Conservation (phyloP, 2,113 vertebrate genomes). For the Scalopus aquaticus region DNA sequence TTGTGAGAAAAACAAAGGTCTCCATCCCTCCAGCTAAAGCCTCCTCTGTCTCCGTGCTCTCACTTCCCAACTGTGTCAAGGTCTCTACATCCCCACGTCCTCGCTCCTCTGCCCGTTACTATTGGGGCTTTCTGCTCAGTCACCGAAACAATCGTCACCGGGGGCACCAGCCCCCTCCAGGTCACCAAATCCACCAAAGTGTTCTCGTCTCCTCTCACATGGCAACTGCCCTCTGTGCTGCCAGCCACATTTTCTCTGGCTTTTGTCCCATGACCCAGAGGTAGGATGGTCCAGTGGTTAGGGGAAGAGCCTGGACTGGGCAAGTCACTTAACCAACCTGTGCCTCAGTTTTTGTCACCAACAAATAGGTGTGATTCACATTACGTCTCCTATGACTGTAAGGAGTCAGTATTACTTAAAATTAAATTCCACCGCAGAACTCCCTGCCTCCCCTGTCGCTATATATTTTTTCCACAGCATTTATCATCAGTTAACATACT, state of each 20-base stretch:
- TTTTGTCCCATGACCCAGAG: not conserved
- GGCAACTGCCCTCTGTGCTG: too few relatives aligned
- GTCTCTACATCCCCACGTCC: accelerated
- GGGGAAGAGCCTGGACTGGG: not conserved
- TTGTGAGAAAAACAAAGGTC: not conserved
- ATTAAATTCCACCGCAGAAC: not conserved
- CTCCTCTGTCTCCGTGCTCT: accelerated
- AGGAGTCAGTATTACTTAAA: not conserved
- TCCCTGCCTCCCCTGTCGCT: not conserved
- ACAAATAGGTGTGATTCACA: not conserved
- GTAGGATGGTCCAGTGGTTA: too few relatives aligned
- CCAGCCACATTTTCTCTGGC: not conserved
- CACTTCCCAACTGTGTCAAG: not conserved
- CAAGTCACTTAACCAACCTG: not conserved
- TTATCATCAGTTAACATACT: not conserved
- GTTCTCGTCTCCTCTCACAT: not conserved
- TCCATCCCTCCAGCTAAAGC: not conserved
- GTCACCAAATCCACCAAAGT: not conserved
- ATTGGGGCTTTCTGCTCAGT: not conserved
- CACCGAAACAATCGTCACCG: not conserved
- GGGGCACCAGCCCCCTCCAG: not conserved
- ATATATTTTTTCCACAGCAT: not conserved
- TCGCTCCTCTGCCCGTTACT: too few relatives aligned
- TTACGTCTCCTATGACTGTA: not conserved
- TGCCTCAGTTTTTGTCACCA: not conserved